phyloP scores from a whole-genome alignment of 2,113 vertebrate genomes.

The Thermophis baileyi region DNA sequence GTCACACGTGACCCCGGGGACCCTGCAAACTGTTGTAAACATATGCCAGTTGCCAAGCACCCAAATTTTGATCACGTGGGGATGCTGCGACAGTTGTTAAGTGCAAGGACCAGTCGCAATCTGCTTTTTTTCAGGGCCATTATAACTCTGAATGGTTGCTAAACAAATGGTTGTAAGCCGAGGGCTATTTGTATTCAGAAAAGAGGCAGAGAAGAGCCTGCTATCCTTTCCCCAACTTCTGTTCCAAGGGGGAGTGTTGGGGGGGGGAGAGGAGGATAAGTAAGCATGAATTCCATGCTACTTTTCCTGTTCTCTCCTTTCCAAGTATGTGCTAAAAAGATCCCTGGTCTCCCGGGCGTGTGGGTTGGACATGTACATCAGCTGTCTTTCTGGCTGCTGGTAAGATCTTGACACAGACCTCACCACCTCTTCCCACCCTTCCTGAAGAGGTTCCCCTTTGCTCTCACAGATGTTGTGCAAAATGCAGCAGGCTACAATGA shows the following conservation, averaged over 20 bases:
- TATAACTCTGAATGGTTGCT: background rate
- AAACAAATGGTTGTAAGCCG: background rate
- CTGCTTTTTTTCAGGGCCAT: background rate
- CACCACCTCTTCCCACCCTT: constrained; percentile 23
- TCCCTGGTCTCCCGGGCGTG: constrained; percentile 13
- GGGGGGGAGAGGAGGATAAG: background rate
- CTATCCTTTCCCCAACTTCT: background rate
- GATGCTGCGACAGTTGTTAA: background rate
- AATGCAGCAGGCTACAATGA: constrained; percentile 25
- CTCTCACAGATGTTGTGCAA: constrained; percentile 24
- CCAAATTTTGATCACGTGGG: background rate
- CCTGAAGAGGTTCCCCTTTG: constrained; percentile 19
- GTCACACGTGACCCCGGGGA: background rate
- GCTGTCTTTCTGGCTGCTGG: constrained; percentile 19
- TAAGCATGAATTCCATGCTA: background rate
- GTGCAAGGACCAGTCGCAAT: background rate
- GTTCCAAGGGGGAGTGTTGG: too few relatives aligned
- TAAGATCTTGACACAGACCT: constrained; percentile 10
- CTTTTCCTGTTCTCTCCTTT: background rate
- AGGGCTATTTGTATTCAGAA: background rate
- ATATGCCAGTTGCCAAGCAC: background rate
- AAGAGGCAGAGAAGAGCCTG: background rate
- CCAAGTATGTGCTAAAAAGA: constrained; percentile 1
- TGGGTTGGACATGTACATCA: background rate
- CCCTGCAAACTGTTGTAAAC: background rate